Base-by-base conservation (phyloP, 2,797 vertebrate genomes). In the Coccyzus lansbergi region DNA sequence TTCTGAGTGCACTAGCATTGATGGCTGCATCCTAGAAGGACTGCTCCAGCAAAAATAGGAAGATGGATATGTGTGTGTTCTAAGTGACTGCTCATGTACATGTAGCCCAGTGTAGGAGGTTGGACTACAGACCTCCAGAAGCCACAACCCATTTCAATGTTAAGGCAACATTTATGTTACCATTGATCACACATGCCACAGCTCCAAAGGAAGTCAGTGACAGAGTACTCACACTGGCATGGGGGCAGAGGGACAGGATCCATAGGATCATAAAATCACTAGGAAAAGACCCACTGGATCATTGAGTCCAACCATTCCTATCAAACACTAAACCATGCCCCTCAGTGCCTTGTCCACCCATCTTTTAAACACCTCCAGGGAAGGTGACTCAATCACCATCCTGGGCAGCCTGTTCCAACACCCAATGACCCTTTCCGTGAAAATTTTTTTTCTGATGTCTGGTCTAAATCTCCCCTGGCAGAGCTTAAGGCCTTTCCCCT, bases 141-240 rank as follows among this genome's bases (percentile, higher is more conserved):
- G 9, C 55, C 48, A 12, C 28, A 65, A 31, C 6, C 21, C 5
- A 6, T 46, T 46, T 52, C 10, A 59, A 4, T 3, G 4, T 28
- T 7, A 53, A 70, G 14, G 20, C 24, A 68, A 31, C 15, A 8
- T 85, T 70, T 33, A 9, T 55, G 15, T 58, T 59, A 16, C 4
- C 17, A 44, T 12, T 16, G 44, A 62, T 51, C 22, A 77, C 36
- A 67, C 10, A 19, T 16, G n/a, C 29, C 38, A 67, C 29, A 10
- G 2, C 24, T 21, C 28, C 21, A 28, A 60, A 58, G 38, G 55
- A n/a, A 33, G 18, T 29, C 51, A 48, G 15, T 15, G 44, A 33
- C 10, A 48, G 13, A 8, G 10, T 13, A 15, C 19, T 26, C 5
- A 17, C 33, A 17, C 34, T 77, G 38, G 9, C 1, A 0, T 9